Base-by-base conservation (phyloP, 2,888 invertebrate species). In the Phoenoteleia sp. region DNA sequence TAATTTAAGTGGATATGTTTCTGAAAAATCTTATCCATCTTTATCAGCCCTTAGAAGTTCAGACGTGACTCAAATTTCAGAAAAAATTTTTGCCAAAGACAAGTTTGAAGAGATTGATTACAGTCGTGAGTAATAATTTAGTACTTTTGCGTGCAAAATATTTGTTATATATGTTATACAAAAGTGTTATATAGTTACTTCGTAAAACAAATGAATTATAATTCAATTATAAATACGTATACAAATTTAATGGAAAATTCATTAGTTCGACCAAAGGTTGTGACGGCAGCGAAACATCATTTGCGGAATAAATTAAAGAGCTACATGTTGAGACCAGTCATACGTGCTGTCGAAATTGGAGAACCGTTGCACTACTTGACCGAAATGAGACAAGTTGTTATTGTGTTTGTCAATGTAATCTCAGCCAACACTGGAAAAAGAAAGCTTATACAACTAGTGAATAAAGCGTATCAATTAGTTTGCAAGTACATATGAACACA, bases 311-410 rank as follows among this genome's bases (percentile, higher is more conserved):
- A 93, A 3, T 90, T 96, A 3, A 94, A 95, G 19, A 94, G 95
- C 54, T 96, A 95, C 87, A 95, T 96, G 92, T 93, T 95, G 23
- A 93, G 94, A 0, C 96, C 96, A 0, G 95, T 96, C 0, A 94
- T 96, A 42, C 94, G 95, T 21, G 95, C 95, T 0, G 95, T 96
- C 1, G 96, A 96, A 85, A 94, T 95, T 86, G 95, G 96, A 77
- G 96, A 96, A 90, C 96, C 96, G 0, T 93, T 97, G 87, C 96
- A 96, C 87, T 96, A 96, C 91, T 93, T 97, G 6, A 96, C 96
- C 0, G 97, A 97, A 93, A 96, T 97, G 93, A 95, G 97, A 45
- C 95, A 96, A 82, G 96, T 96, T 3, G 96, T 96, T 0, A 96
- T 96, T 23, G 94, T 96, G 5, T 96, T 96, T 89, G 94, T 95